Evolutionary conservation across 2,797 vertebrate genomes (phyloP).

Genomic region (Sebastolobus altivelis): DNA sequence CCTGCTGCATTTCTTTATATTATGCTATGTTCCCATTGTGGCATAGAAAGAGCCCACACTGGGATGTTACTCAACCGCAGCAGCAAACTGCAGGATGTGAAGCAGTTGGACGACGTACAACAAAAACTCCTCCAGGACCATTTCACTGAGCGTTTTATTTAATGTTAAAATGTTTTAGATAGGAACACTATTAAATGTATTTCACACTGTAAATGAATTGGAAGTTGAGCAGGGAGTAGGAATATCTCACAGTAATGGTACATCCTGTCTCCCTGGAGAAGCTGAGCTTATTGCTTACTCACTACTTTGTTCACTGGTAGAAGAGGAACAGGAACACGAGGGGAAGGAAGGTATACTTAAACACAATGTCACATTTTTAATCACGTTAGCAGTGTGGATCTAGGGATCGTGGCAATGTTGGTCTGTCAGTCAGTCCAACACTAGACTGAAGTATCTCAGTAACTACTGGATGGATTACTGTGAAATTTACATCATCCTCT

Average conservation of each 20-base stretch:
- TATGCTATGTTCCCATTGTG: slow-evolving; percentile 33
- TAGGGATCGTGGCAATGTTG: background rate
- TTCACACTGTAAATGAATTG: slow-evolving; percentile 1
- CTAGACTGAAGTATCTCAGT: background rate
- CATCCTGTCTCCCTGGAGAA: background rate
- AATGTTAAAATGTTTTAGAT: slow-evolving; percentile 18
- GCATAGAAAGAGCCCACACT: slow-evolving; percentile 29
- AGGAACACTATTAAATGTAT: slow-evolving; percentile 1
- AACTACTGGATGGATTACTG: background rate
- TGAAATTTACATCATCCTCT: background rate
- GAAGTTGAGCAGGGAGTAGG: slow-evolving; percentile 5
- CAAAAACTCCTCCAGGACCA: slow-evolving; percentile 31
- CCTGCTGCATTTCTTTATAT: slow-evolving; percentile 50
- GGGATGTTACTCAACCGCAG: slow-evolving; percentile 40
- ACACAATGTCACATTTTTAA: background rate
- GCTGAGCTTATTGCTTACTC: background rate
- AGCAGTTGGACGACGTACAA: slow-evolving; percentile 20
- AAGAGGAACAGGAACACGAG: background rate
- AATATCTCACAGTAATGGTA: background rate
- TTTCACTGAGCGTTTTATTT: slow-evolving; percentile 34
- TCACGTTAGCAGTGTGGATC: background rate
- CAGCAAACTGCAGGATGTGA: slow-evolving; percentile 34
- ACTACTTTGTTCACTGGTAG: background rate
- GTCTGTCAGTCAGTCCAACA: background rate
- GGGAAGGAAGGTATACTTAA: background rate